Percentiles rank a stretch among this genome's conserved stretches.
phyloP scores from a whole-genome alignment of 2,888 invertebrate genomes.

The Lithodes maja region DNA sequence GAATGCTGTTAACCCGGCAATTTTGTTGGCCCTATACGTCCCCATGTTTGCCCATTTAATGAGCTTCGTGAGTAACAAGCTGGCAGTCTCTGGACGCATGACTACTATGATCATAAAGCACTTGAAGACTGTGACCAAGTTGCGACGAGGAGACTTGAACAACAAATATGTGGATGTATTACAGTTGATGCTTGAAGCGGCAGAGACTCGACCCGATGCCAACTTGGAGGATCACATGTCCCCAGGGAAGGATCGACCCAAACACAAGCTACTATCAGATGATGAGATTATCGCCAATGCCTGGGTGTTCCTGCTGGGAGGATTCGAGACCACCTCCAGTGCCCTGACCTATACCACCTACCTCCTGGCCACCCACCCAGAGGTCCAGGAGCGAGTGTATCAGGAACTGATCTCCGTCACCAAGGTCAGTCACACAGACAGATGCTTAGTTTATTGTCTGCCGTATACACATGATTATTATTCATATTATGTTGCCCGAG shows the following conservation, averaged over 20 bases:
- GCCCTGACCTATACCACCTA: constrained; percentile 75
- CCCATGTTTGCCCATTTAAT: constrained; percentile 72
- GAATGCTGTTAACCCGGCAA: constrained; percentile 72
- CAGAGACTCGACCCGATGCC: constrained; percentile 43
- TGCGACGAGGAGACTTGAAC: constrained; percentile 70
- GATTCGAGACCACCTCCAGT: constrained; percentile 78
- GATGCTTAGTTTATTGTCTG: too few relatives aligned
- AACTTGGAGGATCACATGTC: neutral
- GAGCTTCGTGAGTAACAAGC: constrained; percentile 71
- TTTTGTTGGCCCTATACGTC: constrained; percentile 72
- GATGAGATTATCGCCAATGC: constrained; percentile 75
- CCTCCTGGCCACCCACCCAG: constrained; percentile 70
- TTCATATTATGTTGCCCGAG: too few relatives aligned
- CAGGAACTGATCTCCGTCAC: constrained; percentile 60
- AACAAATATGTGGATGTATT: constrained; percentile 73
- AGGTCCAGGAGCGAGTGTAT: constrained; percentile 69
- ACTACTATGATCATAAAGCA: constrained; percentile 73
- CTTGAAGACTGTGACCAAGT: constrained; percentile 72
- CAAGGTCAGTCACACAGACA: too few relatives aligned
- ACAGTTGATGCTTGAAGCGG: constrained; percentile 75
- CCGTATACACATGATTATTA: too few relatives aligned
- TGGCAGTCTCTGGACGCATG: constrained; percentile 73
- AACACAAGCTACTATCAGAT: constrained; percentile 71
- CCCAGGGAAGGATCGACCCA: neutral
- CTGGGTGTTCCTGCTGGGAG: constrained; percentile 77